Base-by-base conservation (phyloP, 2,797 vertebrate genomes). In the Peromyscus eremicus region DNA sequence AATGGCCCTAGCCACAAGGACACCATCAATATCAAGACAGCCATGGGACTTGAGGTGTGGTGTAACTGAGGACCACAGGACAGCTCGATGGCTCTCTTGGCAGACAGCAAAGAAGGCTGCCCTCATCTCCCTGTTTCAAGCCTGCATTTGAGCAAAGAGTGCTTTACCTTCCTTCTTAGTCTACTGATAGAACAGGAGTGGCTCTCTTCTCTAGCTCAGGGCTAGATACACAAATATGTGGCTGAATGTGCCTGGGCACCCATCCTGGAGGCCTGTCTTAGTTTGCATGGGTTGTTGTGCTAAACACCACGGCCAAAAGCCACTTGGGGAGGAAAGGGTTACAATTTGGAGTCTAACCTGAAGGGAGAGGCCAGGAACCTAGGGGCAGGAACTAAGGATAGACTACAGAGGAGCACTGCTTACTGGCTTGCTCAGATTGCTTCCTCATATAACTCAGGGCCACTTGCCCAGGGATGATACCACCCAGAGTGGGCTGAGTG, bases 121-220 rank as follows among this genome's bases (percentile, higher is more conserved):
- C 49, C 62, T 55, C 60, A 12, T 91, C 68, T 92, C 23, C 79
- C 52, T 87, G 66, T 94, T 91, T 73, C 89, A 93, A 75, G 49
- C 40, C 25, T 92, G 37, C 23, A 29, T 95, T 91, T 77, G 55
- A 83, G 23, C 5, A 75, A 34, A 89, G 46, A 91, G 75, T 68
- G 10, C 62, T 76, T 81, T 75, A 70, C 79, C 34, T 25, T 85
- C 49, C 62, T 79, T 75, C 75, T 82, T 55, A 64, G 85, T 95
- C 62, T 92, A 90, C 89, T 89, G 88, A 81, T 52, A 29, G 43
- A 73, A 19, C 62, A 32, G 32, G 7, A 52, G 11, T n/a, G 34
- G 19, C 14, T 76, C 19, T 73, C 57, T 57, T 94, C 55, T 49
- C 37, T 77, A 29, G 77, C 40, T 71, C 0, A 3, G 32, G 25